Evolutionary conservation across 2,888 invertebrate species (phyloP).

Genomic region (Chrysolina haemoptera): DNA sequence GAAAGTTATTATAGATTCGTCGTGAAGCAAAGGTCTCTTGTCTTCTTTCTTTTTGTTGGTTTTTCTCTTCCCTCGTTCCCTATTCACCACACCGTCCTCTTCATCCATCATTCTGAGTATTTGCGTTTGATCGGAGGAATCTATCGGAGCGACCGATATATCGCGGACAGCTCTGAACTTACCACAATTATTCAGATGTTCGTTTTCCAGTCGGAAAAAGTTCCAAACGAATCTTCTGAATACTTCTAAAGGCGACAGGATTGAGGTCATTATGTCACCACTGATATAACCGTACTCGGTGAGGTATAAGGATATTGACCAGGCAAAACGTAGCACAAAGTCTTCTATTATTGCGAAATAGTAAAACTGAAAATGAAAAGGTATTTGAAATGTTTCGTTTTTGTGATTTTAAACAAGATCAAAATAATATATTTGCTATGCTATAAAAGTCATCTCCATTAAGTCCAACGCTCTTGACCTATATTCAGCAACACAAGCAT

Average conservation of each 20-base stretch:
- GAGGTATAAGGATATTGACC: slow-evolving; percentile 82
- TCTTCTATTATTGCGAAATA: slow-evolving; percentile 89
- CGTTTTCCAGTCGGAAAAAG: slow-evolving; percentile 91
- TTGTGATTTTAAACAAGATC: background rate
- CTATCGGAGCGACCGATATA: slow-evolving; percentile 84
- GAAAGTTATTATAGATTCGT: slow-evolving; percentile 64
- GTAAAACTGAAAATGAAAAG: slow-evolving; percentile 74
- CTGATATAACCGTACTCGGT: slow-evolving; percentile 77
- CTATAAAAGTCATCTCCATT: too few relatives aligned
- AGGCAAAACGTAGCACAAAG: slow-evolving; percentile 83
- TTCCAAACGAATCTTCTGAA: slow-evolving; percentile 87
- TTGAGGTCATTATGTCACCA: slow-evolving; percentile 78
- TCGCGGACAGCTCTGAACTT: slow-evolving; percentile 90
- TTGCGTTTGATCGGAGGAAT: slow-evolving; percentile 81
- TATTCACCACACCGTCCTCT: slow-evolving; percentile 77
- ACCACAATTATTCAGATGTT: slow-evolving; percentile 92
- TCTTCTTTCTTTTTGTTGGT: slow-evolving; percentile 67
- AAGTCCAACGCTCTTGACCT: too few relatives aligned
- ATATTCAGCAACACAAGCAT: too few relatives aligned
- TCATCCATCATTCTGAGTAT: slow-evolving; percentile 85
- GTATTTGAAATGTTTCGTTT: background rate
- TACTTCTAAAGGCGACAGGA: slow-evolving; percentile 79
- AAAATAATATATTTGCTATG: too few relatives aligned
- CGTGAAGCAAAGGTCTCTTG: slow-evolving; percentile 69
- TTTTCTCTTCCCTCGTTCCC: slow-evolving; percentile 64